phyloP scores from a whole-genome alignment of 2,888 invertebrate genomes.

The Drosophila borealis region DNA sequence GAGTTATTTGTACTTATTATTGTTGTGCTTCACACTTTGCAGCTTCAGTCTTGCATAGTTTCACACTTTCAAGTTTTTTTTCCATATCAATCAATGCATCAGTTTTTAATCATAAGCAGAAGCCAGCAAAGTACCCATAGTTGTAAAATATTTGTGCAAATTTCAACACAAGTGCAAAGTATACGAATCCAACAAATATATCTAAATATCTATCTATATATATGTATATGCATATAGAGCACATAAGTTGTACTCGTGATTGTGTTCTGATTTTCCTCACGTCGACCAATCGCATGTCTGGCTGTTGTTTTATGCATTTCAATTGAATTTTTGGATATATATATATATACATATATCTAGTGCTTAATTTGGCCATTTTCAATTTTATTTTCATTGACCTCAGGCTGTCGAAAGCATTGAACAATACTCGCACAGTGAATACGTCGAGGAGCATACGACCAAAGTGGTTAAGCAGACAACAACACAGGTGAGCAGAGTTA shows the following conservation, averaged over 20 bases:
- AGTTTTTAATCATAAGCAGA: constrained; percentile 72
- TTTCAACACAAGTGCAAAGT: constrained; percentile 71
- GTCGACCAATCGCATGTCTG: constrained; percentile 45
- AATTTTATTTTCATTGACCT: constrained; percentile 71
- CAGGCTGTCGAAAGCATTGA: constrained; percentile 85
- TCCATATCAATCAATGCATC: constrained; percentile 63
- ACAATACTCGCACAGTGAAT: constrained; percentile 82
- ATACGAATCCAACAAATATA: constrained; percentile 37
- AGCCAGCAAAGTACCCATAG: constrained; percentile 31
- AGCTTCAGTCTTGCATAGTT: constrained; percentile 40
- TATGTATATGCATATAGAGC: neutral
- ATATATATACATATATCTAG: constrained; percentile 16
- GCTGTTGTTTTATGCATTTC: constrained; percentile 37
- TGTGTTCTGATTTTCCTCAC: constrained; percentile 50
- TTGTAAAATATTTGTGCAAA: constrained; percentile 52
- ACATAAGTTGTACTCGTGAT: constrained; percentile 20
- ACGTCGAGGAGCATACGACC: constrained; percentile 83
- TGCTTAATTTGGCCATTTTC: constrained; percentile 48
- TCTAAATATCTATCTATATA: constrained; percentile 1
- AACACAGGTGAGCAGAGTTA: constrained; percentile 77
- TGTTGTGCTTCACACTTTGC: constrained; percentile 27
- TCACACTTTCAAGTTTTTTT: constrained; percentile 63
- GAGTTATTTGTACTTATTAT: constrained; percentile 27
- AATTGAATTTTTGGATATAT: constrained; percentile 21
- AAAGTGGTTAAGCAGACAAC: constrained; percentile 83